Evolutionary conservation across 2,113 vertebrate genomes (phyloP).

Genomic region (Rhodinocichla rosea): DNA sequence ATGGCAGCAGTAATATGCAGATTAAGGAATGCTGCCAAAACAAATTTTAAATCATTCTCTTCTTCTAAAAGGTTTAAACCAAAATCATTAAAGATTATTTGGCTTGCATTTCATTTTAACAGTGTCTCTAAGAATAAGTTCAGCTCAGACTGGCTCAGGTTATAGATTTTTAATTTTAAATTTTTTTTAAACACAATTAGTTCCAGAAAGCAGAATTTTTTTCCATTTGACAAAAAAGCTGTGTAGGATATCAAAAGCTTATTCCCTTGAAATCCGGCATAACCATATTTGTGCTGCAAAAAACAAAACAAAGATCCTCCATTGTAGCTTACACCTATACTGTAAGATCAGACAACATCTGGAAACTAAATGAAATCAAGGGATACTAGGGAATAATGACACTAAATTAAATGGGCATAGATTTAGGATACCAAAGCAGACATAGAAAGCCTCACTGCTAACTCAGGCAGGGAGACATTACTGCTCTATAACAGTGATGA

Average conservation of each 20-base stretch:
- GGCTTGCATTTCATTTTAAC: neutral
- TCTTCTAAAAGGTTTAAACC: slow-evolving; percentile 18
- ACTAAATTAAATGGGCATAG: neutral
- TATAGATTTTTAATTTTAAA: neutral
- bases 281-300: neutral
- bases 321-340: neutral
- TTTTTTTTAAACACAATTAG: neutral
- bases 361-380: neutral
- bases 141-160: neutral
- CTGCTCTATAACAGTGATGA: neutral
- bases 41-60: slow-evolving; percentile 34
- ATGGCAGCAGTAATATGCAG: slow-evolving; percentile 31
- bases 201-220: neutral
- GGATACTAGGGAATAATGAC: neutral
- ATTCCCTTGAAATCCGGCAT: neutral
- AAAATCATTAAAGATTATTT: slow-evolving; percentile 25
- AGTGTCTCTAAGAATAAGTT: neutral
- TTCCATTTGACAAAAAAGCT: neutral
- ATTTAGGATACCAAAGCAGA: neutral
- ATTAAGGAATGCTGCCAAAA: slow-evolving; percentile 53
- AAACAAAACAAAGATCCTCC: slow-evolving; percentile 9
- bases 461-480: neutral
- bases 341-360: neutral
- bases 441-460: neutral
- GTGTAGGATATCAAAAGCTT: neutral